A percentile compares a stretch with the other conserved stretches of the same genome.
phyloP scores from a whole-genome alignment of 2,797 vertebrate genomes.

The Aeoliscus strigatus region DNA sequence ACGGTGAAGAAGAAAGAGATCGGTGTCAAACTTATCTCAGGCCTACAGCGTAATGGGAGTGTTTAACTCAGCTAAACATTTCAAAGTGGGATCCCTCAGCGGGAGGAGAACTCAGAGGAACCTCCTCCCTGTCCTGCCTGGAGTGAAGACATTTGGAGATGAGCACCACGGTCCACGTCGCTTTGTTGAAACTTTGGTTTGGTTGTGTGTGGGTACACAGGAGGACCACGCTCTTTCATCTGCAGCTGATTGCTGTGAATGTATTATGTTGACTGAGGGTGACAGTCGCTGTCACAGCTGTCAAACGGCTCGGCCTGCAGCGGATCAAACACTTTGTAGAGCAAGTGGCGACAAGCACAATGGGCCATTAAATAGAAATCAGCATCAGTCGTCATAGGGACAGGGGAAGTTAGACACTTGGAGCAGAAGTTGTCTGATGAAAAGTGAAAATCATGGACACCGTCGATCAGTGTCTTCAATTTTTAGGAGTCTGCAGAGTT shows the following conservation, averaged over 20 bases:
- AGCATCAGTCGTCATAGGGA: constrained; percentile 52
- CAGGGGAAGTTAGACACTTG: too few species aligned
- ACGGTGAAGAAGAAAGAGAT: constrained; percentile 29
- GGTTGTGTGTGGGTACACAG: constrained; percentile 15
- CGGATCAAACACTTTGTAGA: constrained; percentile 61
- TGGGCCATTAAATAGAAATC: constrained; percentile 67
- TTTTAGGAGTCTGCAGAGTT: too few species aligned
- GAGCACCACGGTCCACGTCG: too few species aligned
- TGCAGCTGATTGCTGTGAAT: constrained; percentile 55
- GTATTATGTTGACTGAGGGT: constrained; percentile 62
- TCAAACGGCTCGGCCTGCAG: constrained; percentile 57
- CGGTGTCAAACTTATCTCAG: constrained; percentile 58
- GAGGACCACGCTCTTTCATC: constrained; percentile 34
- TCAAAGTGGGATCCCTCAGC: constrained; percentile 45
- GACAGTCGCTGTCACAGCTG: constrained; percentile 64
- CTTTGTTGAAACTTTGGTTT: too few species aligned
- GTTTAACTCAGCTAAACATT: constrained; percentile 64
- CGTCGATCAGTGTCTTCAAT: too few species aligned
- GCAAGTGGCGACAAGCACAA: constrained; percentile 62
- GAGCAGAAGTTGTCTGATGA: too few species aligned
- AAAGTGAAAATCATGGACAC: too few species aligned
- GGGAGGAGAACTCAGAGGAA: constrained; percentile 21
- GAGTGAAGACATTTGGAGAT: too few species aligned
- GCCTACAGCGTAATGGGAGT: constrained; percentile 55
- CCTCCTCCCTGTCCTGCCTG: constrained; percentile 38